Evolutionary conservation across 2,888 invertebrate genomes (phyloP), one percentile per base, ranked within the genome.

Genomic region (Hyalella azteca): DNA sequence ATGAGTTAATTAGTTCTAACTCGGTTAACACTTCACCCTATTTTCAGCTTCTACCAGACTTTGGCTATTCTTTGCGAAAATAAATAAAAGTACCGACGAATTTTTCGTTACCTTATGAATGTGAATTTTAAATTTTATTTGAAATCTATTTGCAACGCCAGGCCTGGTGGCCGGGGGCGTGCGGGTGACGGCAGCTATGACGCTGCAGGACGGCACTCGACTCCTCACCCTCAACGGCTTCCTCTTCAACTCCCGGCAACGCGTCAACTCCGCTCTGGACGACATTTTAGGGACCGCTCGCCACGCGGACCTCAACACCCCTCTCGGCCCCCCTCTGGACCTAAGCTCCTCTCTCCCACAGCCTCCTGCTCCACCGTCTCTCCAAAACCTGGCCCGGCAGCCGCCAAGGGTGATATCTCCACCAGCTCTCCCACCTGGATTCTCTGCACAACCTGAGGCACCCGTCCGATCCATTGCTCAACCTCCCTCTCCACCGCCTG

Each of bases 301-400:
- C 1, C 40, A 19, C n/a, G 40, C 75, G n/a, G 76, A 77, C 19
- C 78, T 75, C 45, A 73, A 49, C 39, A 48, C 49, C 11, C 76
- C 81, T n/a, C 48, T 50, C 19, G 81, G 81, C 3, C 81, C 81
- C 26, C 81, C 81, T 0, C 60, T 81, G 19, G 79, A 79, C 40
- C 50, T 81, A 9, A 75, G 40, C 75, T 5, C 29, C 1, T 13
- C 39, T 15, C 66, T 66, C 36, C 66, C 66, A 36, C 36, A 32
- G n/a, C 66, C 66, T 32, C 66, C 66, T 1, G 66, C 66, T 15
- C 66, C 66, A 15, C 66, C 66, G 32, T 7, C 66, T 0, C 15
- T 80, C 9, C 39, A 77, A 32, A 50, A 60, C 19, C 77, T 77
- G 15, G 80, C 80, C 19, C 80, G 77, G 3, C 66, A 66, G 1